Evolutionary conservation across 1,140 invertebrate genomes (phyloP).

Genomic region (Pseudachorutes palmiensis): DNA sequence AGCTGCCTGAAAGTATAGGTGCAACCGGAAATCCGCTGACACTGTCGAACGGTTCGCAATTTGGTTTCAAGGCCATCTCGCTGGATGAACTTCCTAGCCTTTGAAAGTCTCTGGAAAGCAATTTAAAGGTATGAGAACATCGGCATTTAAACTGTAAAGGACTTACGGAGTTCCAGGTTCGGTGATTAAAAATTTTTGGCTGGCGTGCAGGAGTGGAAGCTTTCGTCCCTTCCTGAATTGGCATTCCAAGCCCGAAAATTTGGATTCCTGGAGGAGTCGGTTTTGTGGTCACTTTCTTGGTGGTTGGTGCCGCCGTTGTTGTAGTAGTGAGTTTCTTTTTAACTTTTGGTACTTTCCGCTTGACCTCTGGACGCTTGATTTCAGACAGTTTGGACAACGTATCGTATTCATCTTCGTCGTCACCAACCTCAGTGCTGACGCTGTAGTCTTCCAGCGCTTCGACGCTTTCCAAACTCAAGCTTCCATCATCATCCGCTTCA

Average conservation of each 20-base stretch:
- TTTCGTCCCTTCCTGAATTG: conserved; percentile 3
- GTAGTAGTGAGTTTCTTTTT: neutral
- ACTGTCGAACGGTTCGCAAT: neutral
- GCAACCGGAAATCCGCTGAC: conserved; percentile 7
- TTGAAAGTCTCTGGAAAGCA: neutral
- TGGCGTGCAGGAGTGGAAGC: neutral
- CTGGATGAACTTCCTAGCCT: neutral
- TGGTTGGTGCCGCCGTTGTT: neutral
- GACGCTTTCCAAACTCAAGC: neutral
- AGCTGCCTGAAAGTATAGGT: neutral
- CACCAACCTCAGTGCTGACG: neutral
- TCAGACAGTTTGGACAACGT: neutral
- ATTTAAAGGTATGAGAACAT: neutral
- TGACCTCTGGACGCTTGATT: neutral
- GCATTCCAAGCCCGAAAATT: conserved; percentile 8
- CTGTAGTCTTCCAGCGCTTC: conserved; percentile 6
- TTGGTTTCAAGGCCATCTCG: neutral
- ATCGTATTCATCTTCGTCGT: neutral
- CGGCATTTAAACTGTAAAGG: neutral
- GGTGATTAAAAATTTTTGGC: too few species aligned
- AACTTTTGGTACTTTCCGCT: neutral
- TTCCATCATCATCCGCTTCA: conserved; percentile 2
- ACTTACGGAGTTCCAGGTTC: neutral
- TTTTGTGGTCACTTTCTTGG: neutral
- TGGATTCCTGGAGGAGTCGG: neutral